phyloP scores from a whole-genome alignment of 2,113 vertebrate genomes.

The Ochotona princeps region DNA sequence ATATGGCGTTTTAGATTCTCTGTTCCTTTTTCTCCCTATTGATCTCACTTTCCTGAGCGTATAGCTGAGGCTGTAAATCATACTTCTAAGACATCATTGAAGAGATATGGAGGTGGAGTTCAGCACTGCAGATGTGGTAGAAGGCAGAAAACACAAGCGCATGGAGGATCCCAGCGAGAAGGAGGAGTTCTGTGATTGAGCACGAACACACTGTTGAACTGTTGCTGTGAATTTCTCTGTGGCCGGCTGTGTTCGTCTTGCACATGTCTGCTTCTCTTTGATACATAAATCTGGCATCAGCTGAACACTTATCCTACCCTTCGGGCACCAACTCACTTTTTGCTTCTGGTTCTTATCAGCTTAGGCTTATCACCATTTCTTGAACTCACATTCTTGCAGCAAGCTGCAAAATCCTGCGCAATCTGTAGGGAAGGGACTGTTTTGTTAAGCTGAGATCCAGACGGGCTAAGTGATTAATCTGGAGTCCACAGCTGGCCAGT shows the following conservation, averaged over 20 bases:
- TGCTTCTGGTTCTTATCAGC: neutral
- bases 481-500: neutral
- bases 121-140: neutral
- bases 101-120: neutral
- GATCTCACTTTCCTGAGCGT: neutral
- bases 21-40: neutral
- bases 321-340: neutral
- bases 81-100: neutral
- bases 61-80: neutral
- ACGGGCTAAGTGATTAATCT: constrained; percentile 54
- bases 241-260: neutral
- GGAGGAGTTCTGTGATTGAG: neutral
- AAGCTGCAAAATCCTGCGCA: neutral
- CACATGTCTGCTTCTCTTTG: neutral
- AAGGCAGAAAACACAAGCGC: neutral
- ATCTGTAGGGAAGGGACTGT: neutral
- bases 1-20: too few species aligned
- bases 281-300: neutral
- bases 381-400: neutral
- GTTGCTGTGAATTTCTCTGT: neutral
- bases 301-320: neutral
- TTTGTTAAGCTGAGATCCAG: constrained; percentile 24
- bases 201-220: neutral
- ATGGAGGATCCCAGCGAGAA: neutral
- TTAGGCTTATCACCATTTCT: neutral